Evolutionary conservation across 2,113 vertebrate species (phyloP), one percentile per base, ranked within the genome.

Genomic region (Dryoscopus gambensis): DNA sequence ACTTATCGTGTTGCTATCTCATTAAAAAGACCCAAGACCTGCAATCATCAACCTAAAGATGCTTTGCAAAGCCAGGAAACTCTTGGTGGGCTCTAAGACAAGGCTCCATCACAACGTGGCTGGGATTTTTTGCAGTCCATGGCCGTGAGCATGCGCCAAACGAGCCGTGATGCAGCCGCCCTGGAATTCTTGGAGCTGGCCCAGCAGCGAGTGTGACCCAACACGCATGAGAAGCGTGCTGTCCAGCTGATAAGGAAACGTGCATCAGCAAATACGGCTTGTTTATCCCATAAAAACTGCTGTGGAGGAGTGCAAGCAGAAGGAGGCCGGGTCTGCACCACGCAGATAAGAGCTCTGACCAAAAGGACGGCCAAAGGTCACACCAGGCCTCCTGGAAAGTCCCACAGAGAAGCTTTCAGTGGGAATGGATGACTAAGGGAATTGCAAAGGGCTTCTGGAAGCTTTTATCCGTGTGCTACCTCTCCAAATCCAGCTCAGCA

Each of bases 341-440:
- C 50, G 37, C 56, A 97, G 96, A 97, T 97, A 97, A 96, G 93
- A 92, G 90, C 70, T 95, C 69, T 20, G 78, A 84, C 77, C 73
- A 84, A 89, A 93, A 94, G 90, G 90, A 93, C 19, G 2, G 87
- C 44, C 92, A 95, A 84, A 95, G 87, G 96, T 94, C 7, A 0
- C 27, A 56, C 47, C 62, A 63, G 68, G 50, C 84, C 71, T 82
- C 69, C 86, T 94, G 78, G 83, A 91, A 95, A 80, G 56, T 91
- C 93, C 90, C 85, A 69, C 96, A 93, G 93, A 87, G 79, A 49
- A 95, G 89, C 74, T 73, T 75, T 94, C 3, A 50, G 74, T 81
- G 93, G 81, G 79, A 96, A 93, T 64, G 92, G 84, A 96, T 96
- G 93, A 97, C 94, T 95, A 88, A 96, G 92, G 92, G 86, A 96